Conservation (phyloP, 1,140 invertebrate species). For the Brachionus paranguensis region DNA sequence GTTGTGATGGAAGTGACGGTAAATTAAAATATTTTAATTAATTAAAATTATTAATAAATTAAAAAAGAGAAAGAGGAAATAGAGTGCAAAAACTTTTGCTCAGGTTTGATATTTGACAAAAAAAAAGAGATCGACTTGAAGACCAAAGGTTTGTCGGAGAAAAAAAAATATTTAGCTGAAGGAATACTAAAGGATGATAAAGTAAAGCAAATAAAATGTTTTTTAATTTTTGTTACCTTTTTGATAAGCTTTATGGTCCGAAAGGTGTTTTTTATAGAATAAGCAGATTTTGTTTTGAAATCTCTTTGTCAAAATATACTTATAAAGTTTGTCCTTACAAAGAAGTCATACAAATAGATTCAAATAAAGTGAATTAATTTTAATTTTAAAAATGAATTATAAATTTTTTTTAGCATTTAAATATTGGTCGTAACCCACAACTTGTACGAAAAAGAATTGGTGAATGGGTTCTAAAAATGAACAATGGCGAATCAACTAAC, state of each 20-base stretch:
- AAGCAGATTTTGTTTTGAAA: background rate
- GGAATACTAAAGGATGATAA: background rate
- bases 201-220: background rate
- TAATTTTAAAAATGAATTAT: background rate
- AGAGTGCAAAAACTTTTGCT: background rate
- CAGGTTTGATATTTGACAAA: background rate
- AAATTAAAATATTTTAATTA: background rate
- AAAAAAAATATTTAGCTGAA: constrained; percentile 16
- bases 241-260: constrained; percentile 25
- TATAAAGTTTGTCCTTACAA: constrained; percentile 35
- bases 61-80: background rate
- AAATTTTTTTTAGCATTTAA: background rate
- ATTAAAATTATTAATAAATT: background rate
- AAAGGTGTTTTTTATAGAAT: background rate
- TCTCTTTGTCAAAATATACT: background rate
- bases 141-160: background rate
- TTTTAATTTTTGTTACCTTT: background rate
- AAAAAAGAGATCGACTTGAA: background rate
- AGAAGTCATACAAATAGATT: background rate
- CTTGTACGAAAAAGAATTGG: background rate
- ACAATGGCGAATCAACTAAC: background rate
- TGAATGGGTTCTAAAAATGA: constrained; percentile 9
- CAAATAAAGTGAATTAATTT: background rate
- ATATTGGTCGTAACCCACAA: background rate
- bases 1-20: constrained; percentile 40